Evolutionary conservation across 2,113 vertebrate species (phyloP).

Genomic region (Podiceps cristatus): DNA sequence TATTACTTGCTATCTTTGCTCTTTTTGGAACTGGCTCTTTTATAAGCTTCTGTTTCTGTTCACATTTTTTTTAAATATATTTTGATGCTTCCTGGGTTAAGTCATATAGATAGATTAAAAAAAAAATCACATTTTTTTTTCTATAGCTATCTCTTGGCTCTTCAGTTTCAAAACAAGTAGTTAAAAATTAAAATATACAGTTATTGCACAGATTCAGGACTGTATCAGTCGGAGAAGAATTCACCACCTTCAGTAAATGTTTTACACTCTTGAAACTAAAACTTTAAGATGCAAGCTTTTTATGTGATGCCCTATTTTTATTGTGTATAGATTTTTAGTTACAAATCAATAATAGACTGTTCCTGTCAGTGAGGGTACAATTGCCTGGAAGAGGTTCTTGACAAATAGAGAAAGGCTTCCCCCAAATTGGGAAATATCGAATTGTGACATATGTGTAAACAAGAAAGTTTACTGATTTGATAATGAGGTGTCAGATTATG

Average conservation of each 20-base stretch:
- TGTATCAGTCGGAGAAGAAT: neutral
- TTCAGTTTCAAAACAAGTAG: neutral
- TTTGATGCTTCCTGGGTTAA: neutral
- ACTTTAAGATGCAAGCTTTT: neutral
- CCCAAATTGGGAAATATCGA: neutral
- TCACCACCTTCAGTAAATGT: neutral
- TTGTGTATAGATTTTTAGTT: neutral
- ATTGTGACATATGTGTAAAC: neutral
- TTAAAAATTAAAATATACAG: neutral
- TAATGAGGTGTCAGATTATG: neutral
- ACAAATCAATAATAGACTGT: neutral
- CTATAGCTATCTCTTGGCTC: neutral
- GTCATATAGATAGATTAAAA: neutral
- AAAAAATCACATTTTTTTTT: neutral
- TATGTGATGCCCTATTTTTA: neutral
- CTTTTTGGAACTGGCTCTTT: neutral
- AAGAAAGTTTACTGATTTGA: neutral
- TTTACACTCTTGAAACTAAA: neutral
- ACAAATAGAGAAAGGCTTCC: neutral
- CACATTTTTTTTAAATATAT: neutral
- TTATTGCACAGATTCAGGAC: neutral
- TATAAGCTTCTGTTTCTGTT: constrained; percentile 1
- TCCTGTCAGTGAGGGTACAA: neutral
- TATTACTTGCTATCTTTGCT: neutral
- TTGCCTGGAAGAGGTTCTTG: neutral